A percentile compares a stretch with the other conserved stretches of the same genome.
phyloP scores from a whole-genome alignment of 1,140 invertebrate species.

The Pteromalus puparum region DNA sequence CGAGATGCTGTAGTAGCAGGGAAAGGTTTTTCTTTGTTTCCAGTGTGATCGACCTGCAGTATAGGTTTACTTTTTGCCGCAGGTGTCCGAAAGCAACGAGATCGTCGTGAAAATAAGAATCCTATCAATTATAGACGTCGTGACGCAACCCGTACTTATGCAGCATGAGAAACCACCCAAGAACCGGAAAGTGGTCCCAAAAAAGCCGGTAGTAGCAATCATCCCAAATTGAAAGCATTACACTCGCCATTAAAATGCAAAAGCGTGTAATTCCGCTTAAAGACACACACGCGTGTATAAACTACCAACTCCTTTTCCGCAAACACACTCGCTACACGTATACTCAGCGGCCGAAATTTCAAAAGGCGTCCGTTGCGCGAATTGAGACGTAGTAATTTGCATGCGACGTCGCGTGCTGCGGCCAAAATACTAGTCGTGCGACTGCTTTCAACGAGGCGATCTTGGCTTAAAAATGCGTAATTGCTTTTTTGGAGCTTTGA shows the following conservation, averaged over 20 bases:
- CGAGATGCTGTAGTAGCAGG: background rate
- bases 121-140: background rate
- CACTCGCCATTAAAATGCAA: background rate
- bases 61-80: no score
- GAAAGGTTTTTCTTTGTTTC: no score
- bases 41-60: no score
- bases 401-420: background rate
- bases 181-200: background rate
- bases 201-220: background rate
- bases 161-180: background rate
- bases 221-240: background rate
- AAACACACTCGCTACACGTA: background rate
- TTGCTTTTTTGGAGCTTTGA: no score
- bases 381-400: background rate
- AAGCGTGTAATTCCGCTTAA: background rate
- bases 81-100: no score
- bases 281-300: no score
- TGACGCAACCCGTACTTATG: background rate
- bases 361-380: background rate
- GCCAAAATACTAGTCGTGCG: no score
- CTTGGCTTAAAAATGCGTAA: no score
- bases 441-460: no score
- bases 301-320: background rate
- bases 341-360: background rate
- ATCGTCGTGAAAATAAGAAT: no score